phyloP scores from a whole-genome alignment of 1,140 invertebrate genomes.

The Pseudobourletiella spinata region DNA sequence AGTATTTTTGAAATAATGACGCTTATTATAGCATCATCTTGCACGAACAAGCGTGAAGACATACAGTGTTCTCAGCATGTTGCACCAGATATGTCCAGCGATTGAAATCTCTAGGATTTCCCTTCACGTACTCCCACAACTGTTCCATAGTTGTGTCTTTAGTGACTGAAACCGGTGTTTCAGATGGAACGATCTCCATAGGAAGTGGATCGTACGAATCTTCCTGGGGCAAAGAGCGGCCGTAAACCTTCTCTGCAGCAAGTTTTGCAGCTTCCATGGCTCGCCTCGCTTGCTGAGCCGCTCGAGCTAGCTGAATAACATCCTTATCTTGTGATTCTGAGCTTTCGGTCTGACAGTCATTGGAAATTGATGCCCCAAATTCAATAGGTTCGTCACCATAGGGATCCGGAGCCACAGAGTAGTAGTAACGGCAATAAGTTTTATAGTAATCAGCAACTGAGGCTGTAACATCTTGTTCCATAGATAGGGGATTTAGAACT shows the following conservation, averaged over 20 bases:
- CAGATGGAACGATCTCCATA: constrained; percentile 31
- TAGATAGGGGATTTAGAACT: not conserved
- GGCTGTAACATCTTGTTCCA: constrained; percentile 6
- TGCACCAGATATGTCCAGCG: constrained; percentile 33
- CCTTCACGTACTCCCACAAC: constrained; percentile 32
- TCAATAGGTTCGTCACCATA: constrained; percentile 19
- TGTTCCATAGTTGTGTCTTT: constrained; percentile 19
- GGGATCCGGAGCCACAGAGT: constrained; percentile 20
- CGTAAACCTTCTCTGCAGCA: not conserved
- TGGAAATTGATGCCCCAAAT: constrained; percentile 19
- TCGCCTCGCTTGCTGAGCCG: constrained; percentile 18
- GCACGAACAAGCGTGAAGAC: no score
- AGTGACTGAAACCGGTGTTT: not conserved
- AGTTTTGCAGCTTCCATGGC: constrained; percentile 14
- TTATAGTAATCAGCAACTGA: constrained; percentile 30
- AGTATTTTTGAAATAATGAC: not conserved
- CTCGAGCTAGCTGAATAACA: constrained; percentile 24
- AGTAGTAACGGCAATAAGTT: constrained; percentile 21
- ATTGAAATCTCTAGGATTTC: constrained; percentile 32
- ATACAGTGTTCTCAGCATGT: constrained; percentile 25
- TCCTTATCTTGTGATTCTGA: not conserved
- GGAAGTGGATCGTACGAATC: constrained; percentile 33
- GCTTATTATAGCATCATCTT: no score
- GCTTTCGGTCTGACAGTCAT: constrained; percentile 11
- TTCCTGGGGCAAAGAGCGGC: not conserved